A percentile compares a stretch with the other conserved stretches of the same genome.
Evolutionary conservation across 1,140 invertebrate species (phyloP).

Genomic region (Xylocopa sonorina): DNA sequence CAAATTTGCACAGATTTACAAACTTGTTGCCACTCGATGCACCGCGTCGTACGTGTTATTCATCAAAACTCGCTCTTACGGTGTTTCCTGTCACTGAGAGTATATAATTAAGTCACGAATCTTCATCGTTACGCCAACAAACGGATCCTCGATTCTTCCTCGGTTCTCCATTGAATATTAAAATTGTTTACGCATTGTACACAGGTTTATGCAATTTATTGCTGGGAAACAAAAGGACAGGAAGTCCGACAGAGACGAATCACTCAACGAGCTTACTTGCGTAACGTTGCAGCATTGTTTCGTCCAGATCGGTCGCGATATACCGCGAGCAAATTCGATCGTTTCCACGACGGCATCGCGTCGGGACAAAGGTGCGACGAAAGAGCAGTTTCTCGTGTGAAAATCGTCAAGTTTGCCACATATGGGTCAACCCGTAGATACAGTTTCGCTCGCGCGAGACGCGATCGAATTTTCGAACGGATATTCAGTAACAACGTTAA

Average conservation of each 20-base stretch:
- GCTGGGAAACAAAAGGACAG: neutral
- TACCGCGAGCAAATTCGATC: neutral
- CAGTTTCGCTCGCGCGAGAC: neutral
- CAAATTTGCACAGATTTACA: no score
- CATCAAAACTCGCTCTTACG: neutral
- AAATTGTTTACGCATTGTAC: neutral
- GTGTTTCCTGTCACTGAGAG: no score
- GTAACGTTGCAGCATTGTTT: neutral
- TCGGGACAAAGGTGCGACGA: neutral
- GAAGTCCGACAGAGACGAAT: neutral
- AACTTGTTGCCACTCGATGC: no score
- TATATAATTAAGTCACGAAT: neutral
- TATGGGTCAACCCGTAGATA: slow-evolving; percentile 16
- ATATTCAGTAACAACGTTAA: no score
- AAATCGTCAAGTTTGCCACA: neutral
- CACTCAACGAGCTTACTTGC: neutral
- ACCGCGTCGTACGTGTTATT: neutral
- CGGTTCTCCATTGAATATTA: neutral
- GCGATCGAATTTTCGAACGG: slow-evolving; percentile 2
- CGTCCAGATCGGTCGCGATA: neutral
- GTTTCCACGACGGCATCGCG: neutral
- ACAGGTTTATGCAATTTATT: neutral
- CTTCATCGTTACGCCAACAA: neutral
- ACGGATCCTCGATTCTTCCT: neutral
- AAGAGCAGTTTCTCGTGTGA: neutral